Evolutionary conservation across 64 coral and sea anemone genomes (phyloP), one percentile per base, ranked within the genome.

Genomic region (Pocillopora verrucosa): DNA sequence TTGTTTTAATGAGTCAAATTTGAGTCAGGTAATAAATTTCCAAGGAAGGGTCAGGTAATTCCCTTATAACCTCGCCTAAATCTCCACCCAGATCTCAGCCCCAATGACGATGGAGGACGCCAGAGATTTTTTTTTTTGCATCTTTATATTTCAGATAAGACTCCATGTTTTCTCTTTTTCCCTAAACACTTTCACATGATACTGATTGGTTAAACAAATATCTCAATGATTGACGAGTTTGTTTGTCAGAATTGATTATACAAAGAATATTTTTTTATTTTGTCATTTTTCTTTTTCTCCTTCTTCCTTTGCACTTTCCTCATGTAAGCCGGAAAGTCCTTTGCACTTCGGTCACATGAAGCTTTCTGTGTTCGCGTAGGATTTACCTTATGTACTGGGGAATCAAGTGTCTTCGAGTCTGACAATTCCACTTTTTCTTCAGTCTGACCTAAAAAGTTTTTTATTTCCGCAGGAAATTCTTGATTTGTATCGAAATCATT

Each of bases 221-320:
- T 24, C 10, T 5, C 20, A 30, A 7, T 7, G 41, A 51, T 7
- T 67, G 10, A 24, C n/a, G 25, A 26, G 10, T 70, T 24, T 70
- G 19, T 70, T 24, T 56, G 37, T 57, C 17, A 56, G 16, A 56
- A 79, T 34, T 3, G 10, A 79, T 87, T 79, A 92, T 36, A 92
- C 90, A 72, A 92, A 92, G 36, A 87, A 92, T 60, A 75, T 56
- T 79, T 92, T 26, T 92, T 83, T 61, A 92, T 86, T 78, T 60
- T 92, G 24, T 80, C 90, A 25, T 78, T 87, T 61, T 92, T 78
- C 20, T 75, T 60, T 34, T 92, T 87, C 11, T 85, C 65, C 62
- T 92, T 72, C 80, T 76, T 87, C 57, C 65, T 67, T 36, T 92
- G 11, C 19, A 87, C 10, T 45, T 62, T 92, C 73, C 67, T 65